These are phyloP conservation scores for Centropus unirufus DNA, from an alignment of 2,113 vertebrate species.

Conservation along the genomic window DNA sequence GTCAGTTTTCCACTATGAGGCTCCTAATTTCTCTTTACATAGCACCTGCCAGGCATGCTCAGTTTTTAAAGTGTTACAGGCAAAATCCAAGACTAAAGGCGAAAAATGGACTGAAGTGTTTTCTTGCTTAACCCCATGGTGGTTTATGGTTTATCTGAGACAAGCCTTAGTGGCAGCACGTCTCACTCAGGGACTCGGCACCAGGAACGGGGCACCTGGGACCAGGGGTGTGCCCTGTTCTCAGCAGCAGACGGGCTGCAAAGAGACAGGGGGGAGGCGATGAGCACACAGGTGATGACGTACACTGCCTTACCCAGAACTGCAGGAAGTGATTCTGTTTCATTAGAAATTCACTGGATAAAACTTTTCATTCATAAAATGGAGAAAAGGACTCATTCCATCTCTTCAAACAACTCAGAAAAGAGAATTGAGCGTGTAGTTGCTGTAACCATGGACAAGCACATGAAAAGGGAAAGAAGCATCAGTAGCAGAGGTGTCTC, in stretches of 20 bases:
- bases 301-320: neutral
- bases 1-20: neutral
- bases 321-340: neutral
- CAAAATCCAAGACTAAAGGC: neutral
- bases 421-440: neutral
- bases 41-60: neutral
- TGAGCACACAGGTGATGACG: neutral
- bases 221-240: accelerated
- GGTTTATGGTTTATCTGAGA: neutral
- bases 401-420: neutral
- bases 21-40: neutral
- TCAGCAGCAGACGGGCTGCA: neutral
- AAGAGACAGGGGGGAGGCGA: neutral
- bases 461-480: neutral
- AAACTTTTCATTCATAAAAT: neutral
- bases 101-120: neutral
- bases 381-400: neutral
- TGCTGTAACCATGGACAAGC: neutral
- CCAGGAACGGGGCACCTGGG: neutral
- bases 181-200: neutral
- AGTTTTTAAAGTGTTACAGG: neutral
- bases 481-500: neutral
- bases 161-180: neutral
- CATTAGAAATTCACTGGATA: neutral
- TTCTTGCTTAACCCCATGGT: neutral